phyloP scores from a whole-genome alignment of 2,888 invertebrate genomes.

The Dendrolimus pini region DNA sequence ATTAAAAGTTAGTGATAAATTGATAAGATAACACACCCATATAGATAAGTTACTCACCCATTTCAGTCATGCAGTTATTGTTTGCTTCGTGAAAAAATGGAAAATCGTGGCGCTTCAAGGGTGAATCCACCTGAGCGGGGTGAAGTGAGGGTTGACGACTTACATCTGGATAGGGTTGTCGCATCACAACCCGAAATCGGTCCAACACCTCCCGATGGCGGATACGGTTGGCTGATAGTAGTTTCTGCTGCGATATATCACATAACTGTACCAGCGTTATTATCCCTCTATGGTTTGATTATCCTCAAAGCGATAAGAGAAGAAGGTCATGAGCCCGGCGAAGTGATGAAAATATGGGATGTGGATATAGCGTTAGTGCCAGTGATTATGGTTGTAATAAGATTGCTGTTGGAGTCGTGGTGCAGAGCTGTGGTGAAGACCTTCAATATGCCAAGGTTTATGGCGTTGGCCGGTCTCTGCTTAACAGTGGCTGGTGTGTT shows the following conservation, averaged over 20 bases:
- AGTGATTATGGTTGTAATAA: conserved; percentile 75
- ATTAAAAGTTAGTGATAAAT: conserved; percentile 54
- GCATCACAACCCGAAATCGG: conserved; percentile 81
- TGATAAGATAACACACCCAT: conserved; percentile 69
- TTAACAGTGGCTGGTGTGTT: conserved; percentile 76
- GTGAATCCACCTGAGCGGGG: conserved; percentile 25
- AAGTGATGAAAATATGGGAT: conserved; percentile 71
- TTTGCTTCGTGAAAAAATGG: conserved; percentile 52
- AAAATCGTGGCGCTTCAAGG: conserved; percentile 32
- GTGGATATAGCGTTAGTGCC: conserved; percentile 77
- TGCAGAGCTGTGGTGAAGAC: conserved; percentile 72
- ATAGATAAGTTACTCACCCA: conserved; percentile 47
- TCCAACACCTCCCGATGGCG: conserved; percentile 80
- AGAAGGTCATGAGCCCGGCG: conserved; percentile 59
- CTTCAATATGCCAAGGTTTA: conserved; percentile 77
- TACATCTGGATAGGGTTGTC: conserved; percentile 77
- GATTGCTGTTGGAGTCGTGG: conserved; percentile 78
- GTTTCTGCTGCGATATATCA: conserved; percentile 76
- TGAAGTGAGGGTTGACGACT: conserved; percentile 44
- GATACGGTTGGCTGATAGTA: conserved; percentile 81
- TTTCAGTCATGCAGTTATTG: conserved; percentile 56
- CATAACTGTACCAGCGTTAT: conserved; percentile 74
- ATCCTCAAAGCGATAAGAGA: conserved; percentile 68
- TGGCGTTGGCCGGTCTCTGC: conserved; percentile 75
- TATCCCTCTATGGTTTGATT: conserved; percentile 74